These are phyloP conservation scores for Proisotoma minuta DNA, from an alignment of 2,888 invertebrate species.

Conservation along the genomic window DNA sequence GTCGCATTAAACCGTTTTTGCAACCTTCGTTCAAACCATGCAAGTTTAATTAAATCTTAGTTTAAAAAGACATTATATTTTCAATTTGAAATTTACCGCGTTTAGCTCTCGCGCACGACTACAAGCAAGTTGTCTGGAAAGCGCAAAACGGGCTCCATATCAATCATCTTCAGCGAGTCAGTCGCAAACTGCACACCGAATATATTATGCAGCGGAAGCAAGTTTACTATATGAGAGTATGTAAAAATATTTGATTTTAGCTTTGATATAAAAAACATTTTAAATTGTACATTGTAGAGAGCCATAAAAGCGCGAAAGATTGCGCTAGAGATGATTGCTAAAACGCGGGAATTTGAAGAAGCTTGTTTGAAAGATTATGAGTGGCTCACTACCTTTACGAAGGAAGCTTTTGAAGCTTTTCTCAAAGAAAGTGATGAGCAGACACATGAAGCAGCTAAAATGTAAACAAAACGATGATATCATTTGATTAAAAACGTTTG, in stretches of 20 bases:
- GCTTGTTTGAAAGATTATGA: constrained; percentile 42
- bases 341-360: constrained; percentile 39
- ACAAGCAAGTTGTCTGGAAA: constrained; percentile 41
- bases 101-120: constrained; percentile 31
- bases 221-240: constrained; percentile 42
- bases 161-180: constrained; percentile 43
- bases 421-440: constrained; percentile 43
- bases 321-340: constrained; percentile 34
- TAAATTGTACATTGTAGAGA: constrained; percentile 22
- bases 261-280: background rate
- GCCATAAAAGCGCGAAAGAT: constrained; percentile 40
- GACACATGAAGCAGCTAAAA: constrained; percentile 34
- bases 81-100: too few species aligned
- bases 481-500: background rate
- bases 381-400: constrained; percentile 42
- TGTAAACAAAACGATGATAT: constrained; percentile 29
- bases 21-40: constrained; percentile 33
- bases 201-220: constrained; percentile 43
- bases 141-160: constrained; percentile 41
- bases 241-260: background rate
- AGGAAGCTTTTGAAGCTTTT: constrained; percentile 41
- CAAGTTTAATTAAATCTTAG: constrained; percentile 7
- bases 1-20: constrained; percentile 36
- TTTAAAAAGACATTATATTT: background rate
- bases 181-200: constrained; percentile 41